Percentiles rank a stretch among this genome's conserved stretches.
Conservation (phyloP, 2,797 vertebrate genomes). For the Chloroceryle inda region DNA sequence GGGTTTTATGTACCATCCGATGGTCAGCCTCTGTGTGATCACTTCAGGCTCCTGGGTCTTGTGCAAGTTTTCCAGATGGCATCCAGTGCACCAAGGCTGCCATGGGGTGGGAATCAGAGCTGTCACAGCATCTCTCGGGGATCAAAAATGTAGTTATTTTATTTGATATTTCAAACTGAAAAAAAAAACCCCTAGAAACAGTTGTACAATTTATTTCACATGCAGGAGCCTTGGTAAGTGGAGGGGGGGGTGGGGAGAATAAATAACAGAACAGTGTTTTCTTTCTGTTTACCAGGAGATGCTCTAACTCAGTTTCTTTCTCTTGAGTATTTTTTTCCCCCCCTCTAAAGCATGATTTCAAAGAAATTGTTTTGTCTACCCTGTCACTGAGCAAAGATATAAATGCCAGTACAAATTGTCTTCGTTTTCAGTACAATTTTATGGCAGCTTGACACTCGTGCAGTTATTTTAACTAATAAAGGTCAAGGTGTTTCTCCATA, state of each 20-base stretch:
- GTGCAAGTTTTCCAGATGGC: rapidly evolving
- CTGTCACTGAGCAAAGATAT: constrained; percentile 33
- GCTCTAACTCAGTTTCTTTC: not conserved
- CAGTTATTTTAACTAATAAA: constrained; percentile 75
- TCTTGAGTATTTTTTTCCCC: not conserved
- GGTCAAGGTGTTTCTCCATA: constrained; percentile 70
- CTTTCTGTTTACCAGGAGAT: not conserved
- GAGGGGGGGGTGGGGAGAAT: no score
- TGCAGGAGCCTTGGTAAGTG: not conserved
- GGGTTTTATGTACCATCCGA: rapidly evolving
- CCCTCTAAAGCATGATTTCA: not conserved
- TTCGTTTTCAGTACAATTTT: constrained; percentile 55
- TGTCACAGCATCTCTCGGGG: not conserved
- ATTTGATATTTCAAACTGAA: not conserved
- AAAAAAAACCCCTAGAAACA: not conserved
- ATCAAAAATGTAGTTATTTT: not conserved
- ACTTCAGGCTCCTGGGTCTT: not conserved
- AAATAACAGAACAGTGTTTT: not conserved
- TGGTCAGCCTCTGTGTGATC: not conserved
- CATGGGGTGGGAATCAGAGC: not conserved
- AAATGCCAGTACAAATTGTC: constrained; percentile 27
- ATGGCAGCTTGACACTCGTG: constrained; percentile 36
- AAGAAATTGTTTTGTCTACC: constrained; percentile 24
- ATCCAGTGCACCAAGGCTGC: rapidly evolving
- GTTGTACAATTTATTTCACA: not conserved